phyloP scores from a whole-genome alignment of 35 echinoderm and acorn worm species.

The Heliocidaris tuberculata region DNA sequence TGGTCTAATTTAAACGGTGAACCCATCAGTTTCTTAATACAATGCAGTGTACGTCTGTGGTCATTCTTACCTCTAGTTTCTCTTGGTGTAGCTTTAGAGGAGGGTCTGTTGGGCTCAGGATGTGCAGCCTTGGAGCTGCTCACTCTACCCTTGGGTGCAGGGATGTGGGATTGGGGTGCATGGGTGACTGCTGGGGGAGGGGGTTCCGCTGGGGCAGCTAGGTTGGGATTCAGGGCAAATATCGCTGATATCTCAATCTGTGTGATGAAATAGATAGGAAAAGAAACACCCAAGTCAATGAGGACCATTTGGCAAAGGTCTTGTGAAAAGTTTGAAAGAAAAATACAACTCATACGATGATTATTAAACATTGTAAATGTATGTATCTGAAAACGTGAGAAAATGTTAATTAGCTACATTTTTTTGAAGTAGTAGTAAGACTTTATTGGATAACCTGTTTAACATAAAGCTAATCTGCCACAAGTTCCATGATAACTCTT shows the following conservation, averaged over 20 bases:
- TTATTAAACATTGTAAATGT: neutral
- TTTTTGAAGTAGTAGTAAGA: too few relatives aligned
- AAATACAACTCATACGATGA: neutral
- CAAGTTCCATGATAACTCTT: too few relatives aligned
- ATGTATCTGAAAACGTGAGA: too few relatives aligned
- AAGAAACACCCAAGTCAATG: neutral
- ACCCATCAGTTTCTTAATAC: too few relatives aligned
- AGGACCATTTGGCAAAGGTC: too few relatives aligned
- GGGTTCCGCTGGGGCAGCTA: conserved; percentile 52
- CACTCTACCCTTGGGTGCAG: conserved; percentile 54
- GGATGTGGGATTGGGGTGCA: conserved; percentile 45
- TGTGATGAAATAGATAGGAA: neutral
- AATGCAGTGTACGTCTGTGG: too few relatives aligned
- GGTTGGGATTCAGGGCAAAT: conserved; percentile 77
- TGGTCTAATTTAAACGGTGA: too few relatives aligned
- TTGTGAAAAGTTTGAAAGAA: neutral
- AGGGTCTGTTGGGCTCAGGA: conserved; percentile 54
- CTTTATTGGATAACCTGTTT: too few relatives aligned
- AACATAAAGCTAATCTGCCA: too few relatives aligned
- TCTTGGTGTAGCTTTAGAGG: conserved; percentile 50
- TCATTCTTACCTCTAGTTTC: conserved; percentile 68
- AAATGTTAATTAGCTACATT: too few relatives aligned
- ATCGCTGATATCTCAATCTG: conserved; percentile 80
- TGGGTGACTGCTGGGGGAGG: conserved; percentile 40
- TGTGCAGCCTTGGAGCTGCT: conserved; percentile 68